Conservation (phyloP, 2,113 vertebrate species). For the Pachypanchax playfairii region DNA sequence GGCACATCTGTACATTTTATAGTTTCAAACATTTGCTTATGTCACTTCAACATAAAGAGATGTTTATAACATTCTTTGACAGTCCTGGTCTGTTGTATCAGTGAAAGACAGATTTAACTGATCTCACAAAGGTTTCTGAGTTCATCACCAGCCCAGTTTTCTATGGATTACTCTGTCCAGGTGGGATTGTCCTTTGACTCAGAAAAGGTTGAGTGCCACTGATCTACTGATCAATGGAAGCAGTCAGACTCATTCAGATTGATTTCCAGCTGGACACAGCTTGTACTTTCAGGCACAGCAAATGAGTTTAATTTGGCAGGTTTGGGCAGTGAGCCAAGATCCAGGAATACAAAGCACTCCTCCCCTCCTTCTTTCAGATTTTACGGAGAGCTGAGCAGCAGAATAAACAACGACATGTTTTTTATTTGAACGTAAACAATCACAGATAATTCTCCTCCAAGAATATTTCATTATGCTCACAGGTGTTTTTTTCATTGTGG, state of each 20-base stretch:
- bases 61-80: background rate
- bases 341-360: background rate
- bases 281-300: background rate
- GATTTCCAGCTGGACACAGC: background rate
- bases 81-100: background rate
- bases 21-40: background rate
- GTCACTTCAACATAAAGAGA: background rate
- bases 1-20: too few species aligned
- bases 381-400: constrained; percentile 5
- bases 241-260: constrained; percentile 14
- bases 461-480: background rate
- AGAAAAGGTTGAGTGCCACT: constrained; percentile 27
- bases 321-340: constrained; percentile 17
- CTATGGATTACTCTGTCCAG: constrained; percentile 10
- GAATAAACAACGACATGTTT: constrained; percentile 2
- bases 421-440: constrained; percentile 1
- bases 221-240: constrained; percentile 18
- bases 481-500: background rate
- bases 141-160: background rate
- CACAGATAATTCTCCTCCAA: background rate
- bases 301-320: background rate
- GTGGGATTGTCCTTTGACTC: background rate
- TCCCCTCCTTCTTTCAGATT: background rate
- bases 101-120: background rate
- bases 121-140: constrained; percentile 14